A percentile compares a stretch with the other conserved stretches of the same genome.
These are phyloP conservation scores for Pheosia gnoma DNA, from an alignment of 2,888 invertebrate genomes.

Conservation along the genomic window DNA sequence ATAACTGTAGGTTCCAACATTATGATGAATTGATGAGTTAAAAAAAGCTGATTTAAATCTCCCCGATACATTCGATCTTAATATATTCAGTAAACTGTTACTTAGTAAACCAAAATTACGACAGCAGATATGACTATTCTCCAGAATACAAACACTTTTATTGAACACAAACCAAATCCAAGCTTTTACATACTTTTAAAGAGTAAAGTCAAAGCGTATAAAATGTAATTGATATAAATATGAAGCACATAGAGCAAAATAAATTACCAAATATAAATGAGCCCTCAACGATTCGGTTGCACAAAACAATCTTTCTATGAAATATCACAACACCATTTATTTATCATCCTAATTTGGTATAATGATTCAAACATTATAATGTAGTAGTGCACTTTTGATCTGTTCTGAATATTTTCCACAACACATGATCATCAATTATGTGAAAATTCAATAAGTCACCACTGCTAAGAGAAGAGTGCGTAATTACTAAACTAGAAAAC, in stretches of 20 bases:
- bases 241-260: neutral
- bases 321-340: conserved; percentile 15
- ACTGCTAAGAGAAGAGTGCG: conserved; percentile 12
- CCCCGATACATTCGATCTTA: conserved; percentile 6
- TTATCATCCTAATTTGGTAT: neutral
- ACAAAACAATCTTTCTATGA: neutral
- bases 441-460: conserved; percentile 8
- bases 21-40: conserved; percentile 9
- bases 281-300: neutral
- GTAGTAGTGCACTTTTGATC: conserved; percentile 3
- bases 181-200: too few species aligned
- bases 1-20: neutral
- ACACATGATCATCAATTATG: conserved; percentile 6
- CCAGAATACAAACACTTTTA: neutral
- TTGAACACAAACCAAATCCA: neutral
- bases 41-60: conserved; percentile 9
- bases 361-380: conserved; percentile 6
- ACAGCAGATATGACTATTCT: neutral
- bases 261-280: neutral
- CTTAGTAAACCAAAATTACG: neutral
- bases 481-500: conserved; percentile 15
- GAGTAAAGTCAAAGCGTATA: neutral
- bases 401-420: conserved; percentile 10
- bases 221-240: neutral
- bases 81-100: neutral